A percentile compares a stretch with the other conserved stretches of the same genome.
Conservation (phyloP, 2,888 invertebrate species). For the Drosophila lutescens region DNA sequence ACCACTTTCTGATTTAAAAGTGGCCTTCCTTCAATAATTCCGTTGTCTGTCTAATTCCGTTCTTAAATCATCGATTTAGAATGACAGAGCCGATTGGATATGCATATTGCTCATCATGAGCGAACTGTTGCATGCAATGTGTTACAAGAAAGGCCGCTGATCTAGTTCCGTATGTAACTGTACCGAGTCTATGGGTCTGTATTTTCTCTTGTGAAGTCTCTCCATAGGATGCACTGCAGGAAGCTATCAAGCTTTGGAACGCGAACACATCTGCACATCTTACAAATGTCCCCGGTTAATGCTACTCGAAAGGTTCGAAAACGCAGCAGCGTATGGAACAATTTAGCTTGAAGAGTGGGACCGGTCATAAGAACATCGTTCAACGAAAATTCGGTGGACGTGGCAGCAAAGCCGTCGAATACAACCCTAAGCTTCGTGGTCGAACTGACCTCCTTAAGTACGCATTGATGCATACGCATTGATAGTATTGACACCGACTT, state of each 20-base stretch:
- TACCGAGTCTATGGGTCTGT: not conserved
- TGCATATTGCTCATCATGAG: not conserved
- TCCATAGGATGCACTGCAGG: not conserved
- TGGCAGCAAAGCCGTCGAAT: too few relatives aligned
- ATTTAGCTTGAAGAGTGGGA: too few relatives aligned
- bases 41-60: not conserved
- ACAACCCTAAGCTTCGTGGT: too few relatives aligned
- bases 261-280: too few relatives aligned
- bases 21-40: not conserved
- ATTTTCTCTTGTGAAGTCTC: not conserved
- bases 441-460: not conserved
- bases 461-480: too few relatives aligned
- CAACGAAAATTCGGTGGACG: too few relatives aligned
- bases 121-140: not conserved
- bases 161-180: not conserved
- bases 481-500: too few relatives aligned
- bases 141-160: not conserved
- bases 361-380: too few relatives aligned
- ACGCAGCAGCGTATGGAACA: too few relatives aligned
- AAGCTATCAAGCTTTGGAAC: too few relatives aligned
- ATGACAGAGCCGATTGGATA: not conserved
- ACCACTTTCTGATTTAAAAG: not conserved
- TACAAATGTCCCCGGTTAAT: too few relatives aligned
- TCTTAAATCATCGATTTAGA: not conserved
- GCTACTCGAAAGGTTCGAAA: too few relatives aligned